phyloP scores from a whole-genome alignment of 2,888 invertebrate genomes.

The Pantelozetes paolii region DNA sequence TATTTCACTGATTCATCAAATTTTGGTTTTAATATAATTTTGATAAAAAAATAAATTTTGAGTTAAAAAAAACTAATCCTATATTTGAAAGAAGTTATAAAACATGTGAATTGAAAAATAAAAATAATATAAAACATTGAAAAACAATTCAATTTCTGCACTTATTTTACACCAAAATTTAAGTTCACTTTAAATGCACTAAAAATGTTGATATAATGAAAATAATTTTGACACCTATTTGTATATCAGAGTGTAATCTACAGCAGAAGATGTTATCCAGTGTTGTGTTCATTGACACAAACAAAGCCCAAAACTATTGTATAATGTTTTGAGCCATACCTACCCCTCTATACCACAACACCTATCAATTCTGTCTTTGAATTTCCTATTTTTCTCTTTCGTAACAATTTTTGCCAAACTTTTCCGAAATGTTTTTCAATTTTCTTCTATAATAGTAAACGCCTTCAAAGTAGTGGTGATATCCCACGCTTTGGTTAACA shows the following conservation, averaged over 20 bases:
- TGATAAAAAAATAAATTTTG: no score
- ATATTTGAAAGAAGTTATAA: no score
- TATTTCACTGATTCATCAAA: no score
- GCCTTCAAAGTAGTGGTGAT: background rate
- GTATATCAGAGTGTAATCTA: background rate
- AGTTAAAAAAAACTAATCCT: no score
- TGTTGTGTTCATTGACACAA: background rate
- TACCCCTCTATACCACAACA: no score
- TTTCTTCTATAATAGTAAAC: background rate
- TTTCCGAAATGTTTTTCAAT: background rate
- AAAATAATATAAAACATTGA: no score
- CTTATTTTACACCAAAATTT: no score
- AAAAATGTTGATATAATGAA: background rate
- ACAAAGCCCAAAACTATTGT: background rate
- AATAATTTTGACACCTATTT: slow-evolving; percentile 3
- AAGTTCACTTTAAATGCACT: background rate
- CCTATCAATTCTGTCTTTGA: background rate
- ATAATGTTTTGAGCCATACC: no score
- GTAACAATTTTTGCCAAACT: slow-evolving; percentile 3
- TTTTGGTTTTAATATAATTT: no score
- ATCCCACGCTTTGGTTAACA: slow-evolving; percentile 14
- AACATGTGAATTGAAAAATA: no score
- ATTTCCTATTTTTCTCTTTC: background rate
- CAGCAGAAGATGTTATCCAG: background rate
- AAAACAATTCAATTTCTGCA: no score